phyloP scores from a whole-genome alignment of 1,140 invertebrate genomes.

The Nasonia giraulti region DNA sequence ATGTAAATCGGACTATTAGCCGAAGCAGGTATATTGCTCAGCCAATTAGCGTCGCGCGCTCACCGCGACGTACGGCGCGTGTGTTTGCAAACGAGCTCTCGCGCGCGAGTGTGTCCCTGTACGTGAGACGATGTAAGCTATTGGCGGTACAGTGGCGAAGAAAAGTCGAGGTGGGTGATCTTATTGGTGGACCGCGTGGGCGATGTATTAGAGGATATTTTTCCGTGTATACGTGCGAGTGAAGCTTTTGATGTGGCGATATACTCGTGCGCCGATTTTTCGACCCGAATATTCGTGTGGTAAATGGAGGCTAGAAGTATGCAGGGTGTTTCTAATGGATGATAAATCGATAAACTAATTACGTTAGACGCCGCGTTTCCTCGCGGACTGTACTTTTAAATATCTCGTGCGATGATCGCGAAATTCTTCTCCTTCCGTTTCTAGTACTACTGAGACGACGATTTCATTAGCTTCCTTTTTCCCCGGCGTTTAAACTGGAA shows the following conservation, averaged over 20 bases:
- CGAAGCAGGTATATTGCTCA: constrained; percentile 63
- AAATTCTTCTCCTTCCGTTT: background rate
- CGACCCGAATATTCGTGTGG: no score
- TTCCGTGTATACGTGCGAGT: background rate
- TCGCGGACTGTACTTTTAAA: background rate
- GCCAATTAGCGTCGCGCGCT: constrained; percentile 62
- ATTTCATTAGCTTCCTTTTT: background rate
- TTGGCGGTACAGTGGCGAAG: background rate
- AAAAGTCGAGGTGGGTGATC: background rate
- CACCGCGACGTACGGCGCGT: background rate
- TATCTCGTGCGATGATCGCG: background rate
- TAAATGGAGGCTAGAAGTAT: no score
- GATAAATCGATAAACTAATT: background rate
- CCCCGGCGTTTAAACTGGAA: background rate
- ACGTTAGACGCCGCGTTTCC: no score
- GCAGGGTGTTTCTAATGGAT: no score
- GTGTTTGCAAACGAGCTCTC: constrained; percentile 9
- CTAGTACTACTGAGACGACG: background rate
- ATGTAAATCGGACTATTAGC: constrained; percentile 67
- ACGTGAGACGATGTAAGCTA: background rate
- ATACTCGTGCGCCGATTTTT: no score
- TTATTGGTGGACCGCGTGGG: background rate
- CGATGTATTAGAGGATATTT: background rate
- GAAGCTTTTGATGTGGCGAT: background rate
- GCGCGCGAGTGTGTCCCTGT: background rate